These are phyloP conservation scores for Albula goreensis DNA, from an alignment of 2,113 vertebrate species.

Conservation along the genomic window DNA sequence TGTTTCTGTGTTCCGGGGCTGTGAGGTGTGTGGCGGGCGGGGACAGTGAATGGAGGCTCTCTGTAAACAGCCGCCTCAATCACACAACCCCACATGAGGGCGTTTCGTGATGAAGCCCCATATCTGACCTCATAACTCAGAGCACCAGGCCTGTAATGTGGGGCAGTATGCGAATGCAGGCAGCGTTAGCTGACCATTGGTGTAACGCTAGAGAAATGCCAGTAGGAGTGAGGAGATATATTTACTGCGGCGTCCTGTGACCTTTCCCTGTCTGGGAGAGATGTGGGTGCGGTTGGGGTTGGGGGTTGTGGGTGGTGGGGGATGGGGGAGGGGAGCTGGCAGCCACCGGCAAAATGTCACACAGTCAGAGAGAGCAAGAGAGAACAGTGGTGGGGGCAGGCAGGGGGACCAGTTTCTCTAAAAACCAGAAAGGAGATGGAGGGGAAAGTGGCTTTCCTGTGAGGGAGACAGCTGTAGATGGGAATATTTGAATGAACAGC, in stretches of 20 bases:
- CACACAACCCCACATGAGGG: not conserved
- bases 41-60: not conserved
- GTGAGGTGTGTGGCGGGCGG: not conserved
- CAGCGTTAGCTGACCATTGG: not conserved
- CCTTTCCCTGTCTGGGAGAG: slow-evolving; percentile 20
- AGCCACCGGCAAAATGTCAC: not conserved
- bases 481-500: too few species aligned
- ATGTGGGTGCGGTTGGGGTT: not conserved
- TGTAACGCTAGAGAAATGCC: slow-evolving; percentile 26
- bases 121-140: not conserved
- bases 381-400: not conserved
- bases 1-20: not conserved
- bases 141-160: slow-evolving; percentile 41
- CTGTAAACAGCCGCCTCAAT: not conserved
- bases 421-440: not conserved
- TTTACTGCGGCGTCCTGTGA: slow-evolving; percentile 30
- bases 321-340: not conserved
- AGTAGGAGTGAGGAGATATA: slow-evolving; percentile 27
- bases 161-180: slow-evolving; percentile 15
- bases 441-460: not conserved
- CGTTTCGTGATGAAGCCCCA: not conserved
- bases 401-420: not conserved
- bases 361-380: not conserved
- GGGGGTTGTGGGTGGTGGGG: not conserved
- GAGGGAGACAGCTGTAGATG: too few species aligned